These are phyloP conservation scores for Dicaeum eximium DNA, from an alignment of 2,113 vertebrate species.

Conservation along the genomic window DNA sequence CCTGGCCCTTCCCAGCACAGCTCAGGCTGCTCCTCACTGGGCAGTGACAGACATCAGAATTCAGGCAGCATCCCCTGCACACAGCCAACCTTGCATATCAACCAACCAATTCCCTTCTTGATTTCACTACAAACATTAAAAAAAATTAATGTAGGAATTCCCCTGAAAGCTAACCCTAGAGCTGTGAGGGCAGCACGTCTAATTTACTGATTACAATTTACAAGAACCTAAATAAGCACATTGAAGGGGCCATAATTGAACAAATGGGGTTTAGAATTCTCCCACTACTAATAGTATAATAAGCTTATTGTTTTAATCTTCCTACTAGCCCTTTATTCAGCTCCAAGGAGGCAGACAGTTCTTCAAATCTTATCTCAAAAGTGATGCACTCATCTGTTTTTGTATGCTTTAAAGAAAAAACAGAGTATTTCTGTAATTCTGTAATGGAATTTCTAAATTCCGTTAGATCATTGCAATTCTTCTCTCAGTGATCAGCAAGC, in stretches of 20 bases:
- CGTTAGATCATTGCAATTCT: not conserved
- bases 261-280: conserved; percentile 54
- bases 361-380: conserved; percentile 32
- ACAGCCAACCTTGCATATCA: conserved; percentile 35
- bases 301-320: conserved; percentile 57
- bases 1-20: not conserved
- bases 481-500: not conserved
- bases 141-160: not conserved
- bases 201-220: conserved; percentile 66
- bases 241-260: conserved; percentile 61
- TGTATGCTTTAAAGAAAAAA: not conserved
- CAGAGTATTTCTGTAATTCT: not conserved
- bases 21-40: not conserved
- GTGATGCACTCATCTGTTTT: not conserved
- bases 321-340: conserved; percentile 12
- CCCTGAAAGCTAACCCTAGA: conserved; percentile 47
- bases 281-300: conserved; percentile 53
- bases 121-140: conserved; percentile 19
- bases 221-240: conserved; percentile 58
- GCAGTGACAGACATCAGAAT: not conserved
- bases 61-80: conserved; percentile 11
- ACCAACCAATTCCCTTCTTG: conserved; percentile 22
- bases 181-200: conserved; percentile 50
- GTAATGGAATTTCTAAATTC: not conserved
- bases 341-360: conserved; percentile 31